phyloP scores from a whole-genome alignment of 1,140 invertebrate genomes.

The Drosophila malerkotliana region DNA sequence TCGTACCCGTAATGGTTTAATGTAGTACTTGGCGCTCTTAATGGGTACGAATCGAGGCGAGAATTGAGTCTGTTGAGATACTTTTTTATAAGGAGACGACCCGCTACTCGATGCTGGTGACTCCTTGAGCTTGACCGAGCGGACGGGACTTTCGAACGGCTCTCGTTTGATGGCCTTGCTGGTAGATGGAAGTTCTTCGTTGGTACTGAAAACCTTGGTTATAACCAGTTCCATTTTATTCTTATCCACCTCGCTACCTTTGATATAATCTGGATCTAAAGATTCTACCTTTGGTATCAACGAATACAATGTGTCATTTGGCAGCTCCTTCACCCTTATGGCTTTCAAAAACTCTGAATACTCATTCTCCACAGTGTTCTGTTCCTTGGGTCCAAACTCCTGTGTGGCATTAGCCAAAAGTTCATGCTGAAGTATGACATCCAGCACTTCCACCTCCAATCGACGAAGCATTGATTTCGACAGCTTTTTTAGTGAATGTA shows the following conservation, averaged over 20 bases:
- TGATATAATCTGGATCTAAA: not conserved
- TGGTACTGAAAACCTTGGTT: not conserved
- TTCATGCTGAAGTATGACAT: constrained; percentile 24
- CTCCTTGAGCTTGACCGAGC: not conserved
- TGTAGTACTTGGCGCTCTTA: constrained; percentile 25
- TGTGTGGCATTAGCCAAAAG: not conserved
- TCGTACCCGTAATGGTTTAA: constrained; percentile 19
- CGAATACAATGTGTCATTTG: not conserved
- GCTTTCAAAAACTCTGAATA: constrained; percentile 46
- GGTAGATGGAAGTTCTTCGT: not conserved
- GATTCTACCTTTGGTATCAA: too few species aligned
- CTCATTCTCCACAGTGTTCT: constrained; percentile 21
- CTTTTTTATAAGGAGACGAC: not conserved
- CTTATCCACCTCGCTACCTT: too few species aligned
- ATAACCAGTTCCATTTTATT: too few species aligned
- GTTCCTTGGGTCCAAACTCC: not conserved
- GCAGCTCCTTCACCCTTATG: constrained; percentile 54
- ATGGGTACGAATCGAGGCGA: constrained; percentile 25
- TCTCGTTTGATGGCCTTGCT: not conserved
- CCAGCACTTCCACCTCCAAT: constrained; percentile 44
- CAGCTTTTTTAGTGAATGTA: constrained; percentile 40
- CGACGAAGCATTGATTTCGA: constrained; percentile 16
- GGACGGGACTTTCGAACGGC: not conserved
- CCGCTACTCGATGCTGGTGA: not conserved
- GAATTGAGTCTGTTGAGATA: not conserved